Conservation (phyloP, 2,113 vertebrate genomes). For the Gymnarchus niloticus region DNA sequence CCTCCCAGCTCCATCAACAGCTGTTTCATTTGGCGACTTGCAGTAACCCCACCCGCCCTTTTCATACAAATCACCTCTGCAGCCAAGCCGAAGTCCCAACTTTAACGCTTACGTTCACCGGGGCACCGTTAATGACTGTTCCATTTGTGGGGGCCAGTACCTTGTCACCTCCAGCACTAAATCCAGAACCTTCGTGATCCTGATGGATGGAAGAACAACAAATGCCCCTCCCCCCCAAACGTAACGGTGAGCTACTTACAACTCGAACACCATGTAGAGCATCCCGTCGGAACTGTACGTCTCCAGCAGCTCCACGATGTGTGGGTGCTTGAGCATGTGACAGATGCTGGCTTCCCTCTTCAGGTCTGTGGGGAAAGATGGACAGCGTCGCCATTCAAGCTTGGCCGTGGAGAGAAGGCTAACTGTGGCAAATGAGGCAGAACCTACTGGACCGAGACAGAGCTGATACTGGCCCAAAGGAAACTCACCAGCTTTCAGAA, state of each 20-base stretch:
- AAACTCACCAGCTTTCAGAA: too few species aligned
- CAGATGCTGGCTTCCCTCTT: slow-evolving; percentile 98
- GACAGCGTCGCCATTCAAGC: slow-evolving; percentile 9
- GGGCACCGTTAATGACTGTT: too few species aligned
- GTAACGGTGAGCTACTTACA: slow-evolving; percentile 72
- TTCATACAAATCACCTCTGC: not conserved
- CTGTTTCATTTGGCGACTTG: too few species aligned
- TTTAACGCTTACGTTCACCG: not conserved
- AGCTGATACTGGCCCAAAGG: not conserved
- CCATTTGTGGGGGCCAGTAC: too few species aligned
- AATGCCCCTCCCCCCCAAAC: not conserved
- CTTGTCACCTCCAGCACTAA: too few species aligned
- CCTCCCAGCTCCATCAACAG: not conserved
- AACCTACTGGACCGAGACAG: not conserved
- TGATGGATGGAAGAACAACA: not conserved
- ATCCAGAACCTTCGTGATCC: not conserved
- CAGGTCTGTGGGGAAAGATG: slow-evolving; percentile 70
- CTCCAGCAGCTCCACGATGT: slow-evolving; percentile 95
- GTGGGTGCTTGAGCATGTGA: slow-evolving; percentile 98
- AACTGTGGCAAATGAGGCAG: not conserved
- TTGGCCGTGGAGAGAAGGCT: not conserved
- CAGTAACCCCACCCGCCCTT: not conserved
- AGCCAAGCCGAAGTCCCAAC: not conserved
- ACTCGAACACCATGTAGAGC: slow-evolving; percentile 99
- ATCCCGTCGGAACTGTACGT: slow-evolving; percentile 99